Evolutionary conservation across 1,140 invertebrate species (phyloP).

Genomic region (Temnothorax nylanderi): DNA sequence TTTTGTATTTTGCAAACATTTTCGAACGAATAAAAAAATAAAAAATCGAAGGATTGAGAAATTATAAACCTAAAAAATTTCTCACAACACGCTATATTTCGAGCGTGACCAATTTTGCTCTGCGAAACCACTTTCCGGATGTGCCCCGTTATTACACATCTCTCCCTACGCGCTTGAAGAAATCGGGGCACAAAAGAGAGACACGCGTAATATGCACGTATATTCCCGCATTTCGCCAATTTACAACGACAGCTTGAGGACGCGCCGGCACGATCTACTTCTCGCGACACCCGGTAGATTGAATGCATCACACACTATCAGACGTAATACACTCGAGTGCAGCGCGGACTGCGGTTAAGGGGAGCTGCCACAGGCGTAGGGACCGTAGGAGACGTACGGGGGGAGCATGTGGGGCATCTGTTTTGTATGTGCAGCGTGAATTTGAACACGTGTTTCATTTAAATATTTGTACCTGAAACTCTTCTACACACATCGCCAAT

Average conservation of each 20-base stretch:
- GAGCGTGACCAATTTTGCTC: constrained; percentile 2
- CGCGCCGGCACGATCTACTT: background rate
- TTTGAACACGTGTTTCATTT: constrained; percentile 81
- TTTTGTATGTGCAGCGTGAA: constrained; percentile 79
- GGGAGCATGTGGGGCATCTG: constrained; percentile 69
- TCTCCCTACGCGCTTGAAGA: background rate
- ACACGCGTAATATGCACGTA: background rate
- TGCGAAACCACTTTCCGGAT: background rate
- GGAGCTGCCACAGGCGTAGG: background rate
- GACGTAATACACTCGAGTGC: constrained; percentile 57
- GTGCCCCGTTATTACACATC: background rate
- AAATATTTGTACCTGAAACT: constrained; percentile 79
- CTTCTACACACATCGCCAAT: constrained; percentile 73
- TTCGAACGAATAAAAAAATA: background rate
- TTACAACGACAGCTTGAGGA: constrained; percentile 7
- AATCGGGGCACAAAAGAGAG: background rate
- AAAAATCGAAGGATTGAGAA: background rate
- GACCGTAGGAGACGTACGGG: background rate
- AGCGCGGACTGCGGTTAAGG: constrained; percentile 9
- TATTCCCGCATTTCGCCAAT: background rate
- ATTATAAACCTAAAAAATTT: background rate
- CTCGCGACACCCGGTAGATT: constrained; percentile 41
- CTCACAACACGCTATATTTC: background rate
- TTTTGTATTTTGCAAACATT: background rate
- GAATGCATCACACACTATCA: constrained; percentile 25